These are phyloP conservation scores for Parnassius mnemosyne DNA, from an alignment of 2,888 invertebrate species.

Conservation along the genomic window DNA sequence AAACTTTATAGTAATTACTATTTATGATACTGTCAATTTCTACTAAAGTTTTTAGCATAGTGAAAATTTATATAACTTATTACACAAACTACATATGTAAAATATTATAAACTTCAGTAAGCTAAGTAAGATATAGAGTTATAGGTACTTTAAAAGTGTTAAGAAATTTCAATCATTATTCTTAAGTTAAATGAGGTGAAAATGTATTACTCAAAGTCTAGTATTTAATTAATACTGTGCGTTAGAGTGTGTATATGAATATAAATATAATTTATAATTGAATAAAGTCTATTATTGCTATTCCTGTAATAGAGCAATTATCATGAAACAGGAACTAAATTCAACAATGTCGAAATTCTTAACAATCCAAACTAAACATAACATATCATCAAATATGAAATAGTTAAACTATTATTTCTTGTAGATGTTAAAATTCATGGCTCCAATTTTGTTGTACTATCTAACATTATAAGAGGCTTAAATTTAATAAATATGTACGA, in stretches of 20 bases:
- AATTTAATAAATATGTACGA: constrained; percentile 14
- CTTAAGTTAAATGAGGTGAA: constrained; percentile 9
- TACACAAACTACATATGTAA: too few species aligned
- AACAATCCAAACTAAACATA: not conserved
- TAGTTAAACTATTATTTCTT: not conserved
- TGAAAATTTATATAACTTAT: constrained; percentile 30
- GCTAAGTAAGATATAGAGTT: not conserved
- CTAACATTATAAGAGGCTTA: constrained; percentile 7
- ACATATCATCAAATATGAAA: too few species aligned
- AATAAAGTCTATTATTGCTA: not conserved
- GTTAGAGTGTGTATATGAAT: not conserved
- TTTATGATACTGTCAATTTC: constrained; percentile 29
- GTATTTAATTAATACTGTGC: not conserved
- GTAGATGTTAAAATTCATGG: not conserved
- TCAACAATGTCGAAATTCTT: too few species aligned
- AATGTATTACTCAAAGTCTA: constrained; percentile 5
- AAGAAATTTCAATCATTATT: constrained; percentile 5
- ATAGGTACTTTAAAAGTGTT: constrained; percentile 25
- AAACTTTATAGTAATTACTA: constrained; percentile 4
- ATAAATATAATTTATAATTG: not conserved
- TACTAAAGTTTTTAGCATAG: constrained; percentile 28
- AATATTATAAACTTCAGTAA: too few species aligned
- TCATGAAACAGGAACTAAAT: too few species aligned
- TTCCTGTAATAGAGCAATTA: not conserved
- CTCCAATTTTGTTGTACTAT: not conserved